Conservation (phyloP, 2,113 vertebrate genomes). For the Petrocephalus zakoni region DNA sequence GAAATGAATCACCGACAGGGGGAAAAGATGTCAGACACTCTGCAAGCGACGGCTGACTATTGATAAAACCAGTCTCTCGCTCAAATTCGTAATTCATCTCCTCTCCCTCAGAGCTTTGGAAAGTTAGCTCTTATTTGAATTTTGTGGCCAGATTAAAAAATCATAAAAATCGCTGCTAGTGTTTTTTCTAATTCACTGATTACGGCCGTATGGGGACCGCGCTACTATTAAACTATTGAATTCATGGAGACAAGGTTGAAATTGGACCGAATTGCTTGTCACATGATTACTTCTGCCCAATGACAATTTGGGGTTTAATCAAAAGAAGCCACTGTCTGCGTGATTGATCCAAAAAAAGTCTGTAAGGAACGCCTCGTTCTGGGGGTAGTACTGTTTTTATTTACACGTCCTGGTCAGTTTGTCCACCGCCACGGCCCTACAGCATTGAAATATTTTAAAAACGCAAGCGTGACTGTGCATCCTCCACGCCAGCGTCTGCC, state of each 20-base stretch:
- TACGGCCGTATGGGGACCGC: conserved; percentile 93
- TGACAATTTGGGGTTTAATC: conserved; percentile 99
- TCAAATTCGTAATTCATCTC: conserved; percentile 99
- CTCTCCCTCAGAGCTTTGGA: conserved; percentile 80
- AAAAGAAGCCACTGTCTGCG: conserved; percentile 99
- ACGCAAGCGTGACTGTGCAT: conserved; percentile 55
- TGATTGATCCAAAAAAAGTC: conserved; percentile 99
- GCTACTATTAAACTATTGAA: conserved; percentile 98
- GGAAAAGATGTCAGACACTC: conserved; percentile 99
- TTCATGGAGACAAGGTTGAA: conserved; percentile 98
- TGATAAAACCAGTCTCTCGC: conserved; percentile 99
- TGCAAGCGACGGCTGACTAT: conserved; percentile 99
- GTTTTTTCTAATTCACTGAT: conserved; percentile 87
- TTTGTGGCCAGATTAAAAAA: conserved; percentile 76
- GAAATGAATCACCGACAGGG: conserved; percentile 99
- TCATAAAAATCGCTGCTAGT: conserved; percentile 77
- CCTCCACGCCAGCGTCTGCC: conserved; percentile 67
- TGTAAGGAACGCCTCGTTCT: conserved; percentile 94
- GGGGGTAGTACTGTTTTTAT: conserved; percentile 85
- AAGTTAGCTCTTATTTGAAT: conserved; percentile 83
- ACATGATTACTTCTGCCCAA: conserved; percentile 99
- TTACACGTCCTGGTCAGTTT: conserved; percentile 76
- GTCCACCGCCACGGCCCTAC: conserved; percentile 34
- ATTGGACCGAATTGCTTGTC: conserved; percentile 98
- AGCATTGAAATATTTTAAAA: conserved; percentile 58